A percentile compares a stretch with the other conserved stretches of the same genome.
Conservation (phyloP, 2,888 invertebrate genomes). For the Neuroscelio doddi region DNA sequence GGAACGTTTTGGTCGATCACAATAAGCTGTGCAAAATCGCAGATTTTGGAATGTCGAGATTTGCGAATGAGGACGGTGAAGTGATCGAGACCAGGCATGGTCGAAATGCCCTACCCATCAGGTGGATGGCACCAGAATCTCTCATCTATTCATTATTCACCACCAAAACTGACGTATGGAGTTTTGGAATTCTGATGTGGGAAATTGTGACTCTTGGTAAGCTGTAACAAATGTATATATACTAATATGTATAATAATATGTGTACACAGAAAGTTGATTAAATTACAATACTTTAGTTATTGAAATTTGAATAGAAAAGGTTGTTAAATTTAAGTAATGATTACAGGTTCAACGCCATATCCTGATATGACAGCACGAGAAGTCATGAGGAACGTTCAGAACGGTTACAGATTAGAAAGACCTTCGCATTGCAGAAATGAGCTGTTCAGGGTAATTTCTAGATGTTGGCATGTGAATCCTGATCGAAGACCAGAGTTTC, state of each 20-base stretch:
- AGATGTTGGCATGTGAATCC: conserved; percentile 82
- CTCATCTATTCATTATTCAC: conserved; percentile 85
- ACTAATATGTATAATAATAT: too few species aligned
- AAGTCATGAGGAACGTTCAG: conserved; percentile 86
- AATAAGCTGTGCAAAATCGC: conserved; percentile 91
- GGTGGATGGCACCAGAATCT: conserved; percentile 92
- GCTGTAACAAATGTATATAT: too few species aligned
- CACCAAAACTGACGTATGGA: conserved; percentile 89
- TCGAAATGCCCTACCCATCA: conserved; percentile 79
- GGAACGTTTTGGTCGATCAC: conserved; percentile 87
- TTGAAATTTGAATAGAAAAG: too few species aligned
- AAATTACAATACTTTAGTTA: neutral
- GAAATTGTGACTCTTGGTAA: conserved; percentile 88
- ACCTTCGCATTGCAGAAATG: conserved; percentile 85
- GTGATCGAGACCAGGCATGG: conserved; percentile 73
- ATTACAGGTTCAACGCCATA: conserved; percentile 86
- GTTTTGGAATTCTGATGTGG: conserved; percentile 89
- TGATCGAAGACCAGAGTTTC: conserved; percentile 82
- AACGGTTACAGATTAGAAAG: conserved; percentile 85
- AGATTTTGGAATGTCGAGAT: conserved; percentile 90
- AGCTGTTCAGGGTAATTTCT: conserved; percentile 78
- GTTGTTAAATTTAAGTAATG: too few species aligned
- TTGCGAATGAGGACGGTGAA: conserved; percentile 73
- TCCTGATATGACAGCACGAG: conserved; percentile 87
- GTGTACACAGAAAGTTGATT: conserved; percentile 2